Percentiles rank a stretch among this genome's conserved stretches.
Evolutionary conservation across 1,140 invertebrate genomes (phyloP).

Genomic region (Acromyrmex heyeri): DNA sequence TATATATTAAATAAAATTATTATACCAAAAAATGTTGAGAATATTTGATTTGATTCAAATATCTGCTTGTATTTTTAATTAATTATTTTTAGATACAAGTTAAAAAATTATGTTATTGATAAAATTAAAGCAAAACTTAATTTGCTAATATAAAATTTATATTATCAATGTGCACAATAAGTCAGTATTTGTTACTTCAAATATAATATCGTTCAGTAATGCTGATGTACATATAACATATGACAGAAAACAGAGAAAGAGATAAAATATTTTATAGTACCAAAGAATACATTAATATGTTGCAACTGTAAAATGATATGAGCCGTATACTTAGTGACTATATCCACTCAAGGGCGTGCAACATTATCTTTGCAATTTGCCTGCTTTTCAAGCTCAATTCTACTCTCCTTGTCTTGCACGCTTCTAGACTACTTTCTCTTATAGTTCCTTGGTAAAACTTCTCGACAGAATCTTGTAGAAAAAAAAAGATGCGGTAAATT

Average conservation of each 20-base stretch:
- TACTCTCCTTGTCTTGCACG: constrained; percentile 59
- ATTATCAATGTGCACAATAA: neutral
- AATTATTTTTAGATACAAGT: neutral
- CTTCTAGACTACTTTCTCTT: constrained; percentile 59
- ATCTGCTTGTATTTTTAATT: neutral
- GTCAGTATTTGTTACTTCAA: neutral
- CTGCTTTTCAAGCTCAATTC: constrained; percentile 58
- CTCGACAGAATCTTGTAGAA: constrained; percentile 59
- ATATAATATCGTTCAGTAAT: neutral
- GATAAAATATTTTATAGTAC: neutral
- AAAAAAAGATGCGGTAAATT: constrained; percentile 58
- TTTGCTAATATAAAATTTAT: neutral
- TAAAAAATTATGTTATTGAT: neutral
- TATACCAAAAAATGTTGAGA: neutral
- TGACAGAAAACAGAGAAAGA: constrained; percentile 5
- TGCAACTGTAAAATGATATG: constrained; percentile 60
- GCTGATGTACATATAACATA: constrained; percentile 23
- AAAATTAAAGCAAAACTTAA: neutral
- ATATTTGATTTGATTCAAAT: neutral
- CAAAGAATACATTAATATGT: constrained; percentile 57
- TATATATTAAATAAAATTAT: neutral
- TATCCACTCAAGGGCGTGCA: constrained; percentile 53
- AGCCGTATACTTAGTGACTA: constrained; percentile 42
- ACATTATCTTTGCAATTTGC: constrained; percentile 64
- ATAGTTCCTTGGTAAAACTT: constrained; percentile 64